A percentile compares a stretch with the other conserved stretches of the same genome.
phyloP scores from a whole-genome alignment of 2,888 invertebrate species.

The Phymatocera aterrima region DNA sequence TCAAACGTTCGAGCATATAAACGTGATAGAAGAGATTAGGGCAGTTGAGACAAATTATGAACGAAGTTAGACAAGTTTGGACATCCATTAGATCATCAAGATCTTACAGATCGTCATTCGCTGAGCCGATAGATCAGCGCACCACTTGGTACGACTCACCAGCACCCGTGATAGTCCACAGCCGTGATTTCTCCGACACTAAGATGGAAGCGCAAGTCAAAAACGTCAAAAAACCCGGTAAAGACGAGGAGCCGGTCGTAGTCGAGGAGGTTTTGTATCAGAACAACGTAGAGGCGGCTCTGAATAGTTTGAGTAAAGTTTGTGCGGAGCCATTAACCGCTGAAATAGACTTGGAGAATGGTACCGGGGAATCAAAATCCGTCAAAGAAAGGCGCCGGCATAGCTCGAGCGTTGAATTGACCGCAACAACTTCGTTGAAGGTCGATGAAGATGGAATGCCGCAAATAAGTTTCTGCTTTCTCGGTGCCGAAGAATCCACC shows the following conservation, averaged over 20 bases:
- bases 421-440: slow-evolving; percentile 62
- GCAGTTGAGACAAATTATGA: slow-evolving; percentile 58
- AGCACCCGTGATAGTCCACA: slow-evolving; percentile 65
- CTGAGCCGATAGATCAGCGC: slow-evolving; percentile 47
- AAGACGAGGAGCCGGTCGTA: not conserved
- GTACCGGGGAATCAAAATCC: not conserved
- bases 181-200: slow-evolving; percentile 53
- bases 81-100: slow-evolving; percentile 60
- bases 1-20: not conserved
- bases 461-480: slow-evolving; percentile 68
- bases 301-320: slow-evolving; percentile 54
- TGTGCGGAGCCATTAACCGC: slow-evolving; percentile 50
- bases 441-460: slow-evolving; percentile 66
- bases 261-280: slow-evolving; percentile 56
- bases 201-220: slow-evolving; percentile 14
- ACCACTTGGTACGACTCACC: slow-evolving; percentile 69
- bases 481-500: slow-evolving; percentile 46
- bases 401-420: slow-evolving; percentile 66
- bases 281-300: slow-evolving; percentile 58
- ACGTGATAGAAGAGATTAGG: not conserved
- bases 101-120: slow-evolving; percentile 47
- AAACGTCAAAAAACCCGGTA: not conserved
- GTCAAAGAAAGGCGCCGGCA: slow-evolving; percentile 55
- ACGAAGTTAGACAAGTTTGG: slow-evolving; percentile 66
- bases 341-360: slow-evolving; percentile 28